phyloP scores from a whole-genome alignment of 2,113 vertebrate species.

The Urocolius indicus region DNA sequence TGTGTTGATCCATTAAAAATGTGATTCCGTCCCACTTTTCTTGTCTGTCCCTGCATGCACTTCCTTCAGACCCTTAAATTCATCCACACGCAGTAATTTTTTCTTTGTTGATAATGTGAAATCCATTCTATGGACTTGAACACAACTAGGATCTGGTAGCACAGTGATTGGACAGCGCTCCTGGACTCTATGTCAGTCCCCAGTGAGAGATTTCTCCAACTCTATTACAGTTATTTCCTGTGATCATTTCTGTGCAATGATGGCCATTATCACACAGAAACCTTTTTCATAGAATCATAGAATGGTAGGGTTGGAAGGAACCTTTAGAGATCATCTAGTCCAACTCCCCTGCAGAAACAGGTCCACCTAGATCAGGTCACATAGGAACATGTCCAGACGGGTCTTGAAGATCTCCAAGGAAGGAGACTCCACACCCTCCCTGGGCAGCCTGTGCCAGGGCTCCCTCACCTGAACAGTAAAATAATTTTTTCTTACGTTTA shows the following conservation, averaged over 20 bases:
- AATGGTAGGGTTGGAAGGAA: no score
- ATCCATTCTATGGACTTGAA: background rate
- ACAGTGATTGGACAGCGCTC: background rate
- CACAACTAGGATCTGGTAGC: background rate
- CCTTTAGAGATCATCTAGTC: no score
- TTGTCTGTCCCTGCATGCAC: background rate
- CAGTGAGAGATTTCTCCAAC: background rate
- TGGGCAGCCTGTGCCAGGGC: no score
- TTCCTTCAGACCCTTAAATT: background rate
- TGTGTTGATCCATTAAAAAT: background rate
- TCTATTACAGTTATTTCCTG: background rate
- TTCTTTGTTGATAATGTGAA: background rate
- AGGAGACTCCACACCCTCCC: no score
- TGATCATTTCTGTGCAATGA: background rate
- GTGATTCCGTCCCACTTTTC: background rate
- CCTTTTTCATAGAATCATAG: no score
- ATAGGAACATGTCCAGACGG: no score
- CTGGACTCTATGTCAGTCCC: accelerated
- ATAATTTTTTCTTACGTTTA: no score
- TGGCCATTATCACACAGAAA: background rate
- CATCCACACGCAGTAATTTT: background rate
- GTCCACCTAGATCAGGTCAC: no score
- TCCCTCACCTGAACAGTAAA: no score
- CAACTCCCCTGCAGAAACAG: no score
- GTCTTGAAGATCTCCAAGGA: no score